A percentile compares a stretch with the other conserved stretches of the same genome.
Evolutionary conservation across 2,113 vertebrate genomes (phyloP).

Genomic region (Pterophyllum scalare): DNA sequence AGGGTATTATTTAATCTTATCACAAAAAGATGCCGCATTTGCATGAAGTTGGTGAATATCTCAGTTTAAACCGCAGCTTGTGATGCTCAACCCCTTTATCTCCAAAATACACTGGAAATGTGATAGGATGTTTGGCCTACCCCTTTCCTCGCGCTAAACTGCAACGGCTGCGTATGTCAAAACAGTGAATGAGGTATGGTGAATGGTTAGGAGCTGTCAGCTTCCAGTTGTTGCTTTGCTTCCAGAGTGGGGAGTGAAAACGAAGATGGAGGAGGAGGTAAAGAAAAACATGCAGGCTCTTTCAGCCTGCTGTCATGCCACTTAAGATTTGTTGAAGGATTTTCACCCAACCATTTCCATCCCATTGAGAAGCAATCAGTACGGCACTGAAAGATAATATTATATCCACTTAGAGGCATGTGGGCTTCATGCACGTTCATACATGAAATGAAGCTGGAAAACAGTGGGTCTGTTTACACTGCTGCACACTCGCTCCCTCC

Average conservation of each 20-base stretch:
- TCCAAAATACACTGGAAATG: slow-evolving; percentile 63
- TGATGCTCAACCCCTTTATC: slow-evolving; percentile 23
- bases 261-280: slow-evolving; percentile 64
- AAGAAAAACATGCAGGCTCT: slow-evolving; percentile 76
- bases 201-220: slow-evolving; percentile 71
- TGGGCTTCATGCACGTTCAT: slow-evolving; percentile 73
- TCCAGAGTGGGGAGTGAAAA: slow-evolving; percentile 66
- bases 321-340: slow-evolving; percentile 81
- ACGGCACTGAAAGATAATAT: slow-evolving; percentile 77
- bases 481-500: slow-evolving; percentile 34
- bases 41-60: slow-evolving; percentile 46
- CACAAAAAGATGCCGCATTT: slow-evolving; percentile 37
- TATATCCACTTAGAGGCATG: slow-evolving; percentile 77
- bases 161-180: slow-evolving; percentile 72
- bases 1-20: slow-evolving; percentile 24
- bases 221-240: slow-evolving; percentile 73
- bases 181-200: slow-evolving; percentile 69
- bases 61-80: slow-evolving; percentile 31
- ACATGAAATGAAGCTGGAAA: slow-evolving; percentile 70
- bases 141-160: slow-evolving; percentile 57
- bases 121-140: slow-evolving; percentile 68
- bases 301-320: slow-evolving; percentile 78
- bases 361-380: slow-evolving; percentile 78
- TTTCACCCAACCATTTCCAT: slow-evolving; percentile 76
- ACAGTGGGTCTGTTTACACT: slow-evolving; percentile 71